Evolutionary conservation across 2,113 vertebrate genomes (phyloP).

Genomic region (Alosa alosa): DNA sequence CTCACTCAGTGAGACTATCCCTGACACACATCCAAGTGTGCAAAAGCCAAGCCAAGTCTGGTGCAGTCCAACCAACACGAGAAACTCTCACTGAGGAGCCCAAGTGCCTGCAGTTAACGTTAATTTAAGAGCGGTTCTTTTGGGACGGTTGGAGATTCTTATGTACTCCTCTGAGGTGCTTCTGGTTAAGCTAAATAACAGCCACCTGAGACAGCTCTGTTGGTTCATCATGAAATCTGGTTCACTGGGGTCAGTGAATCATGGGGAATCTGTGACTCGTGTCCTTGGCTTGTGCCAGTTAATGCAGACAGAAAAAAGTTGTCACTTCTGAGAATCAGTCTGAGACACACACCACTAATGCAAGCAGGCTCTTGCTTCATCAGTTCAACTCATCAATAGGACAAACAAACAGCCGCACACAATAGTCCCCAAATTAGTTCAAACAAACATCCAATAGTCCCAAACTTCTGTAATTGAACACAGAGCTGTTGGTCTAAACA

Average conservation of each 20-base stretch:
- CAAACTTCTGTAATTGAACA: background rate
- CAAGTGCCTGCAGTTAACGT: background rate
- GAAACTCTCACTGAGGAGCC: background rate
- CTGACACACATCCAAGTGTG: background rate
- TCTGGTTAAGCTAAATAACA: background rate
- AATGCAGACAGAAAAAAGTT: background rate
- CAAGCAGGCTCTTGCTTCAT: background rate
- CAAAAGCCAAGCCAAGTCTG: background rate
- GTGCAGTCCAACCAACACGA: background rate
- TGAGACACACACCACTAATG: background rate
- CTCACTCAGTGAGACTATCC: background rate
- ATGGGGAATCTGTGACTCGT: constrained; percentile 27
- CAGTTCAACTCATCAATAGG: background rate
- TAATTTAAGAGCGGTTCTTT: background rate
- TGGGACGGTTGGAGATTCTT: background rate
- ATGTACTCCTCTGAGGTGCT: background rate
- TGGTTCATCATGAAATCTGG: background rate
- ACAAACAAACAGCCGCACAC: background rate
- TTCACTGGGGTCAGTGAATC: constrained; percentile 30
- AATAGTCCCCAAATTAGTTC: background rate
- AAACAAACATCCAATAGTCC: background rate
- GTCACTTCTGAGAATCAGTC: constrained; percentile 21
- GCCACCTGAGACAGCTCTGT: background rate
- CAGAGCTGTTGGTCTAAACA: background rate
- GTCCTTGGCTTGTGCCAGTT: background rate